phyloP scores from a whole-genome alignment of 2,888 invertebrate species.

The Trypoxylon attenuatum region DNA sequence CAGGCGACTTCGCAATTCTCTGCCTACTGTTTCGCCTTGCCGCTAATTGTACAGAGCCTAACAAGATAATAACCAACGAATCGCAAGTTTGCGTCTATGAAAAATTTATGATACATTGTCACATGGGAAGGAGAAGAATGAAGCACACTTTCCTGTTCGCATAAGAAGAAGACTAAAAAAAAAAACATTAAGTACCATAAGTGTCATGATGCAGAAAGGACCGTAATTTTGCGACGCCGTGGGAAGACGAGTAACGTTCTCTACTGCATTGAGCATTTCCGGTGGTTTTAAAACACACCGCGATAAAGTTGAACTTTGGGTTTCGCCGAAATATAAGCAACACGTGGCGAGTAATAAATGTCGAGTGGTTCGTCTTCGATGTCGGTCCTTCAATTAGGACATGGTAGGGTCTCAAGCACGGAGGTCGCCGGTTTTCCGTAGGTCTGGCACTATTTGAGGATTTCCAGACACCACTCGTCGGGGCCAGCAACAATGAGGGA shows the following conservation, averaged over 20 bases:
- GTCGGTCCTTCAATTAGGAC: slow-evolving; percentile 20
- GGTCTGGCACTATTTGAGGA: slow-evolving; percentile 33
- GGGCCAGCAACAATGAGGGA: slow-evolving; percentile 35
- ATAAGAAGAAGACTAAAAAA: neutral
- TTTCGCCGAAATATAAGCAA: neutral
- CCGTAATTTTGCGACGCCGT: no score
- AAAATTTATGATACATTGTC: no score
- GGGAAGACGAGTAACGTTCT: no score
- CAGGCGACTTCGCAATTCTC: neutral
- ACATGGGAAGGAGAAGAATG: no score
- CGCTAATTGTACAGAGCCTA: no score
- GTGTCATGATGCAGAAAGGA: neutral
- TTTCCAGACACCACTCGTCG: slow-evolving; percentile 49
- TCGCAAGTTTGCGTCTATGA: no score
- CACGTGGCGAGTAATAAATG: neutral
- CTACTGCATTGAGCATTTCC: no score
- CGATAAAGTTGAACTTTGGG: no score
- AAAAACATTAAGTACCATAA: neutral
- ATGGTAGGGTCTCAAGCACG: slow-evolving; percentile 30
- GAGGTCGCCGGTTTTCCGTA: slow-evolving; percentile 27
- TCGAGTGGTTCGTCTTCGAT: neutral
- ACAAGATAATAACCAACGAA: no score
- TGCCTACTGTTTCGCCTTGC: neutral
- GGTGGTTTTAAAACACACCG: no score
- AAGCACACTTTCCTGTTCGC: no score